Percentiles rank a stretch among this genome's conserved stretches.
phyloP scores from a whole-genome alignment of 2,888 invertebrate genomes.

The Xiphydria camelus region DNA sequence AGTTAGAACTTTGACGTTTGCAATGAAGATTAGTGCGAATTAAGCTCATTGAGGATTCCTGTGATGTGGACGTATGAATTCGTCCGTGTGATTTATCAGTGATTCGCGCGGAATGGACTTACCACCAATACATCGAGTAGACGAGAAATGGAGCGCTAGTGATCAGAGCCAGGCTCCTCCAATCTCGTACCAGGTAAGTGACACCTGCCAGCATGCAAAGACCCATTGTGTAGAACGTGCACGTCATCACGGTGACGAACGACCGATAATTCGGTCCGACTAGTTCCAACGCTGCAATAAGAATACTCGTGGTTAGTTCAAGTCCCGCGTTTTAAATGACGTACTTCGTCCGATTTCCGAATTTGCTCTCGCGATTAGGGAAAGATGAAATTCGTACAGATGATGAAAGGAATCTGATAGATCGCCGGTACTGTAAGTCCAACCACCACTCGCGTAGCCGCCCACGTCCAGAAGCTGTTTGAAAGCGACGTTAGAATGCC shows the following conservation, averaged over 20 bases:
- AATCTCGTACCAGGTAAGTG: conserved; percentile 83
- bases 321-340: not conserved
- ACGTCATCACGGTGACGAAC: conserved; percentile 90
- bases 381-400: conserved; percentile 80
- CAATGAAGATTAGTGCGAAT: not conserved
- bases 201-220: conserved; percentile 80
- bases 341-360: too few species aligned
- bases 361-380: conserved; percentile 24
- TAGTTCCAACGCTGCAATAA: conserved; percentile 78
- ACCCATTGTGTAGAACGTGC: conserved; percentile 86
- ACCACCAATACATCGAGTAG: conserved; percentile 83
- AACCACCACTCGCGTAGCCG: conserved; percentile 74
- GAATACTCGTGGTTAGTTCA: not conserved
- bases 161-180: conserved; percentile 78
- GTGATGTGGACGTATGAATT: too few species aligned
- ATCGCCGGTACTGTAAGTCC: conserved; percentile 90
- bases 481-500: conserved; percentile 81
- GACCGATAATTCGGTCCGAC: conserved; percentile 91
- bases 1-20: not conserved
- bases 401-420: conserved; percentile 93
- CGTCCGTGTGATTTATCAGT: too few species aligned
- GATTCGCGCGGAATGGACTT: conserved; percentile 44
- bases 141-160: conserved; percentile 84
- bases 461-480: conserved; percentile 81
- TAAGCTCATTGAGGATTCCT: too few species aligned